phyloP scores from a whole-genome alignment of 2,888 invertebrate genomes.

The Philhelius pedissequus region DNA sequence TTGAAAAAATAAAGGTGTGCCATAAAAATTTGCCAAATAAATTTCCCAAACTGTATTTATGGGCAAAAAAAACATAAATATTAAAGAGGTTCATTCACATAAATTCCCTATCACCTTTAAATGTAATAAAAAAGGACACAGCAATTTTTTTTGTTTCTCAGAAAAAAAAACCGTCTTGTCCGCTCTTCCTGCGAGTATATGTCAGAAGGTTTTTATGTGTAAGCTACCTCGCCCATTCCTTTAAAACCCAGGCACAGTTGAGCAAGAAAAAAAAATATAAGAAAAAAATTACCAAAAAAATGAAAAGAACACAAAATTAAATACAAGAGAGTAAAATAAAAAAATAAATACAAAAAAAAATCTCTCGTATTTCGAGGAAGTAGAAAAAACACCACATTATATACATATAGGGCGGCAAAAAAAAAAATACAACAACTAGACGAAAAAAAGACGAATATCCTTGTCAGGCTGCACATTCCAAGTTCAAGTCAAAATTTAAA shows the following conservation, averaged over 20 bases:
- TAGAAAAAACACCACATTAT: slow-evolving; percentile 26
- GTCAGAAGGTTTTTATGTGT: slow-evolving; percentile 31
- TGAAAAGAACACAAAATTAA: slow-evolving; percentile 13
- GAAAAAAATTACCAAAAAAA: neutral
- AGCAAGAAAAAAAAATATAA: neutral
- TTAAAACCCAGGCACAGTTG: slow-evolving; percentile 8
- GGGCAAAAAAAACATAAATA: slow-evolving; percentile 14
- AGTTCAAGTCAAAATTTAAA: slow-evolving; percentile 68
- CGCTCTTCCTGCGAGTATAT: slow-evolving; percentile 8
- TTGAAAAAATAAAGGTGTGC: slow-evolving; percentile 21
- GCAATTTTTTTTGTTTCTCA: neutral
- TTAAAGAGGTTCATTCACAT: slow-evolving; percentile 49
- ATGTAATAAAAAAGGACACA: slow-evolving; percentile 33
- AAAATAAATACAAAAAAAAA: neutral
- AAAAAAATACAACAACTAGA: slow-evolving; percentile 25
- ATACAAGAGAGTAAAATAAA: slow-evolving; percentile 29
- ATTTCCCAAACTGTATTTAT: slow-evolving; percentile 23
- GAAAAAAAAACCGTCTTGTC: neutral
- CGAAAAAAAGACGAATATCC: slow-evolving; percentile 36
- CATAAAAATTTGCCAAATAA: slow-evolving; percentile 26
- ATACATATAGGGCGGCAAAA: neutral
- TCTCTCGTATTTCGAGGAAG: slow-evolving; percentile 32
- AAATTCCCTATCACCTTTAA: slow-evolving; percentile 44
- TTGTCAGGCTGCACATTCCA: slow-evolving; percentile 56
- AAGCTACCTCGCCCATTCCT: slow-evolving; percentile 19